Conservation (phyloP, 2,888 invertebrate genomes). For the Megamerina dolium region DNA sequence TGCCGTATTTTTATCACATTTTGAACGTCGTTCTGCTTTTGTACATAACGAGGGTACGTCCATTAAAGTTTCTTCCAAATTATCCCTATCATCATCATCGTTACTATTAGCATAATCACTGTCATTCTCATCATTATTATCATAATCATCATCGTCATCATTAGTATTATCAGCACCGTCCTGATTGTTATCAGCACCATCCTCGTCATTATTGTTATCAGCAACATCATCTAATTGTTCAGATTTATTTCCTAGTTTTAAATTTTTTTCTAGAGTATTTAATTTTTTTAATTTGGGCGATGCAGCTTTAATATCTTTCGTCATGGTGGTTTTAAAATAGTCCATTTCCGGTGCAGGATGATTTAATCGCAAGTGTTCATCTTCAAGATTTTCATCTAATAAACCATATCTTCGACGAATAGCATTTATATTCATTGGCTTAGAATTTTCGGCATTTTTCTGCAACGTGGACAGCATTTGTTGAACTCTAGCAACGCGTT, state of each 20-base stretch:
- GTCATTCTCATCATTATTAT: neutral
- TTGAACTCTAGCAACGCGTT: slow-evolving; percentile 38
- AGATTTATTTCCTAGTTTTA: slow-evolving; percentile 3
- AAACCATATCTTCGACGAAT: slow-evolving; percentile 27
- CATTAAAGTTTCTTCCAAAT: too few relatives aligned
- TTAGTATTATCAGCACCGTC: slow-evolving; percentile 17
- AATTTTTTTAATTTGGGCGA: neutral
- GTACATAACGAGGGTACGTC: too few relatives aligned
- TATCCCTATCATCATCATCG: too few relatives aligned
- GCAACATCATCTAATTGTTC: slow-evolving; percentile 18
- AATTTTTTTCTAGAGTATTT: slow-evolving; percentile 21
- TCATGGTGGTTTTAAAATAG: slow-evolving; percentile 28
- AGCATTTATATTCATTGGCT: slow-evolving; percentile 12
- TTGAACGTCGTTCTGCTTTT: too few relatives aligned
- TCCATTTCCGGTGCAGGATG: slow-evolving; percentile 23
- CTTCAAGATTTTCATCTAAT: slow-evolving; percentile 22
- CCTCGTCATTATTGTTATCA: slow-evolving; percentile 9
- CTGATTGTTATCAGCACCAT: slow-evolving; percentile 2
- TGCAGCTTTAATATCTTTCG: slow-evolving; percentile 15
- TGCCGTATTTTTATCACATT: too few relatives aligned
- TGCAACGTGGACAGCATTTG: slow-evolving; percentile 35
- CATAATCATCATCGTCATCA: slow-evolving; percentile 2
- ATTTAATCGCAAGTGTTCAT: slow-evolving; percentile 16
- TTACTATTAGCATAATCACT: too few relatives aligned
- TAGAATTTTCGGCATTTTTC: slow-evolving; percentile 10